Conservation (phyloP, 1,140 invertebrate species). For the Drosophila insularis region DNA sequence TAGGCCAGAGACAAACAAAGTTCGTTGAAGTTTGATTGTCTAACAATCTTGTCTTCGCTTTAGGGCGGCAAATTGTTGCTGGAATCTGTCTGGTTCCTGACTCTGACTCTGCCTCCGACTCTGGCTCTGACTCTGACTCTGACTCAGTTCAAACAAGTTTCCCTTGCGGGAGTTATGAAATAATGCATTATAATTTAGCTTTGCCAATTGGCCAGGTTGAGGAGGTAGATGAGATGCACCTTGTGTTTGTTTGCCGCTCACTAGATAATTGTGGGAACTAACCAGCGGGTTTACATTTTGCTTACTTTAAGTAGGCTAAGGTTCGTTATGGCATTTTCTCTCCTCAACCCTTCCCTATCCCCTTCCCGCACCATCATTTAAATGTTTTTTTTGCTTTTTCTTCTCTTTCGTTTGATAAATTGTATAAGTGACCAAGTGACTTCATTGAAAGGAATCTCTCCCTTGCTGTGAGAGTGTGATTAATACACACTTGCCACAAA, state of each 20-base stretch:
- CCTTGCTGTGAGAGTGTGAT: background rate
- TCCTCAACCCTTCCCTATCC: constrained; percentile 17
- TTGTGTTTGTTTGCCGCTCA: constrained; percentile 65
- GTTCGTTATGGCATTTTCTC: constrained; percentile 58
- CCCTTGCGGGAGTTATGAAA: constrained; percentile 75
- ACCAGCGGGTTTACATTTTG: constrained; percentile 62
- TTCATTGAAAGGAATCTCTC: constrained; percentile 9
- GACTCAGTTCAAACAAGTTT: constrained; percentile 79
- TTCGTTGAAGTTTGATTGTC: constrained; percentile 41
- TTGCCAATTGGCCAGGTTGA: constrained; percentile 55
- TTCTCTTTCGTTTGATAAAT: constrained; percentile 70
- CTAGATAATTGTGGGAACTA: constrained; percentile 76
- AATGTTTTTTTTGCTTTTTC: constrained; percentile 9
- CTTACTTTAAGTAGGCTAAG: constrained; percentile 72
- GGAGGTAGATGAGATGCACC: constrained; percentile 65
- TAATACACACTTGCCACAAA: constrained; percentile 9
- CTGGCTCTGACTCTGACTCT: constrained; percentile 11
- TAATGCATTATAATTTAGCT: constrained; percentile 78
- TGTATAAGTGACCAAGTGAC: constrained; percentile 24
- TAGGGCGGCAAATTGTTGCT: constrained; percentile 72
- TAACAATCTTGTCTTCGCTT: constrained; percentile 51
- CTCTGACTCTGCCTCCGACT: constrained; percentile 11
- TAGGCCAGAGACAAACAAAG: constrained; percentile 55
- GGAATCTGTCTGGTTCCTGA: constrained; percentile 25
- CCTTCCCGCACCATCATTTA: background rate